Evolutionary conservation across 1,140 invertebrate species (phyloP).

Genomic region (Ephestia elutella): DNA sequence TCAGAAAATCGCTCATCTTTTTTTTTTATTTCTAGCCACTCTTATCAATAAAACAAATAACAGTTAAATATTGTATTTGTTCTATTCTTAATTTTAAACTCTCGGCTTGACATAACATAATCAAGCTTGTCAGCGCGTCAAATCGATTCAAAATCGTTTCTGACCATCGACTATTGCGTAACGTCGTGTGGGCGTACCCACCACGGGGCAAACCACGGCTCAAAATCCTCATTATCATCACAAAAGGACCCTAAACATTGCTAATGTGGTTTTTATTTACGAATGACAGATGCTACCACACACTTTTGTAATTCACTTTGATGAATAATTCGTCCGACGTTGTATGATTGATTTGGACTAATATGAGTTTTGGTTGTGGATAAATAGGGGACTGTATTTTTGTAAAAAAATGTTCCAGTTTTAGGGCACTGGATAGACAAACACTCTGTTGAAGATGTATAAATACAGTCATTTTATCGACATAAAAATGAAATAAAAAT

Average conservation of each 20-base stretch:
- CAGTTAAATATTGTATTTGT: background rate
- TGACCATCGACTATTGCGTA: background rate
- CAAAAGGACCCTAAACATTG: conserved; percentile 24
- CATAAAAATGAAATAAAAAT: no score
- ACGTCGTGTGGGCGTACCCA: background rate
- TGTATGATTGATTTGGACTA: conserved; percentile 2
- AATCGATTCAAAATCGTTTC: background rate
- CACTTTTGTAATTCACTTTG: background rate
- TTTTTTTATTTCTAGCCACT: no score
- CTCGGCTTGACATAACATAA: background rate
- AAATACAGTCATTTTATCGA: no score
- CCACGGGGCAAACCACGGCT: background rate
- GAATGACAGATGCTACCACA: conserved; percentile 29
- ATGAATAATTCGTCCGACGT: background rate
- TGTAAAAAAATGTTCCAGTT: background rate
- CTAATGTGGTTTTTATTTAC: conserved; percentile 24
- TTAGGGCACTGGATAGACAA: background rate
- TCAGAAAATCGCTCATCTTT: no score
- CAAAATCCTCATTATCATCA: conserved; percentile 39
- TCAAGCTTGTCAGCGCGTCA: background rate
- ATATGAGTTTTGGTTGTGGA: background rate
- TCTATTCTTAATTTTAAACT: no score
- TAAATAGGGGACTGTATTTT: background rate
- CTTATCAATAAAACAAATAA: no score
- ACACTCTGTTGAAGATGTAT: no score